Evolutionary conservation across 2,888 invertebrate genomes (phyloP), one percentile per base, ranked within the genome.

Genomic region (Gonocerus acuteangulatus): DNA sequence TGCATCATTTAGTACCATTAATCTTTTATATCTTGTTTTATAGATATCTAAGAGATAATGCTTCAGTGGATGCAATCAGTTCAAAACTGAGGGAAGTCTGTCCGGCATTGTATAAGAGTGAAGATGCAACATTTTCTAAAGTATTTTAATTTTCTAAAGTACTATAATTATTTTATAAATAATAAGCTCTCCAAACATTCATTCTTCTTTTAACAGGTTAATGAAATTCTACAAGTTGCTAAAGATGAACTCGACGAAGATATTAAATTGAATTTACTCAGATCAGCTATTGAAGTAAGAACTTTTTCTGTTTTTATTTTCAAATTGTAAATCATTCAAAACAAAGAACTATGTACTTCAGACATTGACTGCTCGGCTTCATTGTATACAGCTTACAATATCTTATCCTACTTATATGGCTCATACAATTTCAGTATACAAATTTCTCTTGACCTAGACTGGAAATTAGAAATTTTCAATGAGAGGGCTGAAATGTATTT

Each of bases 121-220:
- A 97, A 77, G 97, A 99, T 75, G 96, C 95, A 2, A 89, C 92
- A 11, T 93, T 92, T 70, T 92, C 95, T 1, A 95, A 95, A 79
- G 93, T 91, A 74, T 71, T 18, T 27, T n/a, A n/a, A n/a, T n/a
- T n/a, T 21, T 2, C 1, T 27, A 16, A n/a, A 48, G 11, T 19
- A 9, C 9, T 48, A 16, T 21, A 48, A n/a, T n/a, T n/a, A n/a
- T n/a, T n/a, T n/a, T n/a, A n/a, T n/a, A n/a, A n/a, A 0, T 19
- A 4, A 1, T 13, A 6, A 42, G n/a, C 2, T 15, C 13, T 42
- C 13, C 13, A 7, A 16, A 32, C 1, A 39, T 42, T 47, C 1
- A 45, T 42, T 42, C 18, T 42, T 13, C n/a, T n/a, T 16, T 42
- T 13, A 3, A 42, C 69, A 87, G 85, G 91, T 91, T 0, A 92